Conservation (phyloP, 64 coral and sea anemone species). For the Orbicella faveolata region DNA sequence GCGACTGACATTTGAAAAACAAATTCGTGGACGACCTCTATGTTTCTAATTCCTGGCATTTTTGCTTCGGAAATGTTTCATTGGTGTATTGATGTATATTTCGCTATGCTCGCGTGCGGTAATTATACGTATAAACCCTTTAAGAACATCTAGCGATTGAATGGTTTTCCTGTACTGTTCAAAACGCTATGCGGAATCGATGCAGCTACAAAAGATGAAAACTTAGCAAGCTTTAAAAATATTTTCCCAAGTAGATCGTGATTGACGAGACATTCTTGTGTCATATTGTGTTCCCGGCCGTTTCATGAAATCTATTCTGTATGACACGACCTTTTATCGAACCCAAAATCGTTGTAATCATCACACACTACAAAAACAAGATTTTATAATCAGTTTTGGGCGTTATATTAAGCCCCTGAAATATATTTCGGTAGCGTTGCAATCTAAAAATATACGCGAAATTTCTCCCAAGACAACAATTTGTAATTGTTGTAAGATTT, state of each 20-base stretch:
- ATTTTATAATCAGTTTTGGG: not conserved
- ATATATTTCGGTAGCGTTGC: not conserved
- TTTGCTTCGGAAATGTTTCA: constrained; percentile 1
- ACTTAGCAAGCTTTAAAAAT: not conserved
- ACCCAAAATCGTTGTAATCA: constrained; percentile 9
- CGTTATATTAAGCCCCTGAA: not conserved
- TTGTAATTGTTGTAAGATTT: constrained; percentile 1
- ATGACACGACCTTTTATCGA: constrained; percentile 25
- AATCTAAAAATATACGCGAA: constrained; percentile 15
- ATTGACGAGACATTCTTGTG: not conserved
- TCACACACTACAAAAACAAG: constrained; percentile 11
- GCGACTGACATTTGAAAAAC: not conserved
- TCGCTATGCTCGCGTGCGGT: not conserved
- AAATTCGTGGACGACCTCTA: not conserved
- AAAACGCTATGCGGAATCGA: not conserved
- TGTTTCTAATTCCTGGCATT: constrained; percentile 4
- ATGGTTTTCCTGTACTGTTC: not conserved
- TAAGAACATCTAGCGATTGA: not conserved
- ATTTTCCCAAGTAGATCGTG: not conserved
- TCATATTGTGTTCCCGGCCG: not conserved
- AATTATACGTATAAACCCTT: not conserved
- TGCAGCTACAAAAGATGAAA: not conserved
- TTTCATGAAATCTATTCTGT: not conserved
- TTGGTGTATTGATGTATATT: not conserved
- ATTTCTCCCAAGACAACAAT: not conserved